Base-by-base conservation (phyloP, 2,113 vertebrate genomes). In the Gopherus flavomarginatus region DNA sequence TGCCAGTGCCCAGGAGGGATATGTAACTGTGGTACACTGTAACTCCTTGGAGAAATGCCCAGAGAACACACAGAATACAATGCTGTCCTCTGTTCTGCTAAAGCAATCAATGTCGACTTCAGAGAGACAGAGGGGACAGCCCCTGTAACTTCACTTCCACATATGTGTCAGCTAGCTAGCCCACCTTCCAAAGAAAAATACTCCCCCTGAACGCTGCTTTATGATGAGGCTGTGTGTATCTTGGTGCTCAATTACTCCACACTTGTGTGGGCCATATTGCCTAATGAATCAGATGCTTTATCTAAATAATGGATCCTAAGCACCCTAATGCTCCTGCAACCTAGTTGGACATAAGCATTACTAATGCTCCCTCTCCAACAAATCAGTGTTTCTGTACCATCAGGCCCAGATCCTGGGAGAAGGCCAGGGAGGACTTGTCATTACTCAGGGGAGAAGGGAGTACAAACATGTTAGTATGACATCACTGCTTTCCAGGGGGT, bases 281-380 rank as follows among this genome's bases (percentile, higher is more conserved):
- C 1, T 92, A 93, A 90, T 57, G 84, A 96, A 96, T 94, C 93
- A 89, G 95, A 96, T 93, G 90, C 93, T 91, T 97, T 97, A 97
- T 97, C 95, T 97, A 97, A 97, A 96, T 96, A 97, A 96, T 94
- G 97, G 96, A 97, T 96, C 96, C 94, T 93, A 94, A 87, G 1
- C 90, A 92, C 96, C 95, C 96, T 95, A 59, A 91, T 97, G 94
- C 88, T 93, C 95, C 94, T 96, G 96, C 96, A 94, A 97, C 93
- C 96, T 97, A 93, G 47, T 59, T 96, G 92, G 9, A 91, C 91
- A 96, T 96, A 97, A 97, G 96, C 96, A 22, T 21, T 38, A 38
- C 17, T 5, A 97, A 95, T 92, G 95, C 93, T 97, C 93, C 95
- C 95, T 94, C 94, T 88, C 95, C 54, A 87, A 96, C 91, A 96